phyloP scores from a whole-genome alignment of 2,888 invertebrate species.

The Plutella xylostella region DNA sequence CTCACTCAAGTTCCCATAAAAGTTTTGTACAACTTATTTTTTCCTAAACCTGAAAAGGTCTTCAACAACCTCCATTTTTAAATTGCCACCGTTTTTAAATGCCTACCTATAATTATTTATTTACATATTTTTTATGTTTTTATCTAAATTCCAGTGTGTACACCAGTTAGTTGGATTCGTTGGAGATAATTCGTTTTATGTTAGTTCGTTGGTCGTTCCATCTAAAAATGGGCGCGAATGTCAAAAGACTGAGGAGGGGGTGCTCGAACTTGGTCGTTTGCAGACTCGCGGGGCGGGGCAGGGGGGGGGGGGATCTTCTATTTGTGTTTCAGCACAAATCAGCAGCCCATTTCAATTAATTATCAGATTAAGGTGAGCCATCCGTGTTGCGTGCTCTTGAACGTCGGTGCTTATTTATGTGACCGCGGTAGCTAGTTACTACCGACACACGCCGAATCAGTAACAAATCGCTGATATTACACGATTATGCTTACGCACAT shows the following conservation, averaged over 20 bases:
- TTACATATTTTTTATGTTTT: not conserved
- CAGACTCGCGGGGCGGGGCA: constrained; percentile 26
- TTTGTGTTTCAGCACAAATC: constrained; percentile 65
- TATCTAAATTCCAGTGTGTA: constrained; percentile 27
- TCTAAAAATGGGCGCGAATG: constrained; percentile 67
- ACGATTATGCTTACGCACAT: no score
- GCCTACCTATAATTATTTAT: not conserved
- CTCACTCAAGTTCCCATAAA: constrained; percentile 12
- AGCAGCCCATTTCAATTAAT: constrained; percentile 67
- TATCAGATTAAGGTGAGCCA: constrained; percentile 68
- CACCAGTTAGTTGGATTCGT: constrained; percentile 24
- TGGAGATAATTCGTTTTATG: constrained; percentile 33
- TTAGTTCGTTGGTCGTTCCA: constrained; percentile 58
- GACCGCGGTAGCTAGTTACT: no score
- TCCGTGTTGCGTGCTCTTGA: constrained; percentile 49
- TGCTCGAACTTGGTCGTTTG: constrained; percentile 19
- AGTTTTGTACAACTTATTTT: not conserved
- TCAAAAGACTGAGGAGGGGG: constrained; percentile 65
- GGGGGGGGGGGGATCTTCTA: constrained; percentile 46
- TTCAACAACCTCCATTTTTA: constrained; percentile 7
- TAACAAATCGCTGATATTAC: no score
- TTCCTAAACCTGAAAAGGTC: not conserved
- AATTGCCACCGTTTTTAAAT: not conserved
- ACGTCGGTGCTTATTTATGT: constrained; percentile 36
- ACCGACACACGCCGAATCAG: not conserved